Evolutionary conservation across 2,797 vertebrate genomes (phyloP).

Genomic region (Tangara arthus): DNA sequence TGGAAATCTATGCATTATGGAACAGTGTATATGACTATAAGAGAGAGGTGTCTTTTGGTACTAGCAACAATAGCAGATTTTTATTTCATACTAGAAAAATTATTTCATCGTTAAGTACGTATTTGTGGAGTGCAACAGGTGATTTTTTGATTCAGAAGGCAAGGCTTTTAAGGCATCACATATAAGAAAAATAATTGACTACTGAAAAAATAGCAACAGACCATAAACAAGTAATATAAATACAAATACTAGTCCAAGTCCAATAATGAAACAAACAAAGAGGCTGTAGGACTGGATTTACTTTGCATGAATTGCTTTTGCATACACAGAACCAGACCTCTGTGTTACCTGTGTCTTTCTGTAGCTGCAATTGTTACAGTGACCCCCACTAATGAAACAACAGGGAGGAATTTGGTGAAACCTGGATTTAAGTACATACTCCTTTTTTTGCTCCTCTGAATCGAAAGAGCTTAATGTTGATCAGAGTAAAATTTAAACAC

Average conservation of each 20-base stretch:
- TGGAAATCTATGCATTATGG: background rate
- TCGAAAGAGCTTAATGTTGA: background rate
- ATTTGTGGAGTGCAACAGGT: background rate
- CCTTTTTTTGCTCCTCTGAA: background rate
- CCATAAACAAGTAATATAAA: background rate
- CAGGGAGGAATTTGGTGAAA: background rate
- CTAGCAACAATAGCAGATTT: background rate
- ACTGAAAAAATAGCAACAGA: background rate
- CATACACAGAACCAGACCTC: background rate
- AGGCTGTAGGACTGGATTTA: background rate
- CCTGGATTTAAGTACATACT: background rate
- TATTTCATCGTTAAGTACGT: background rate
- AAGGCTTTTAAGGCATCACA: background rate
- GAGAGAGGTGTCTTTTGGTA: background rate
- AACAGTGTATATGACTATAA: background rate
- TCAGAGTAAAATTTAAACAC: background rate
- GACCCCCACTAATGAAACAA: background rate
- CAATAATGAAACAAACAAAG: background rate
- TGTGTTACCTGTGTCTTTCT: background rate
- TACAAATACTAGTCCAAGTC: background rate
- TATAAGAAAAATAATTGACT: background rate
- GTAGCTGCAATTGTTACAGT: background rate
- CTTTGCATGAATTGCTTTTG: background rate
- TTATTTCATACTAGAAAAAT: background rate
- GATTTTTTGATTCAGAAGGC: background rate